Base-by-base conservation (phyloP, 2,113 vertebrate species). In the Brachyhypopomus occidentalis region DNA sequence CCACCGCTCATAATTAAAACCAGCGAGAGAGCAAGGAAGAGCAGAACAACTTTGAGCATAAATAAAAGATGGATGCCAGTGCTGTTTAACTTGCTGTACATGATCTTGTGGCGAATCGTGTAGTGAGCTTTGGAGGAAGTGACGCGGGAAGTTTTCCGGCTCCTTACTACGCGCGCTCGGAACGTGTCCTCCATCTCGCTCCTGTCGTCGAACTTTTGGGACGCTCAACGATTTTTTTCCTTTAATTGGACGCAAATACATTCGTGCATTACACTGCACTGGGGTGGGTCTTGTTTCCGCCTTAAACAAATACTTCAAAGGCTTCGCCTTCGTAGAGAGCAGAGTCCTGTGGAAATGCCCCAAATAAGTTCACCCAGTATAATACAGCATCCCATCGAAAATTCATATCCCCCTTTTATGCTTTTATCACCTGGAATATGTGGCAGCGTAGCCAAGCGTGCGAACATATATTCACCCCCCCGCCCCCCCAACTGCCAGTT, bases 401-500 rank as follows among this genome's bases (percentile, higher is more conserved):
- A 93, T 93, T 94, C 88, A 92, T 92, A 91, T 87, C 88, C 84
- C 88, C 90, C 92, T 93, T 91, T 91, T 89, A 91, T 92, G 92
- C 92, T 94, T 94, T 93, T 93, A 93, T 92, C 93, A 94, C 92
- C 90, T 91, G 78, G 90, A 88, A 93, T 92, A 84, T 76, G 75
- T 73, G 41, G 82, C n/a, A 77, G 84, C 45, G 79, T 91, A 91
- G 86, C 87, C 91, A 86, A 90, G 86, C 92, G 82, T 90, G 88
- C 63, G 22, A 63, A 38, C 45, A 11, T 11, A 45, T 11, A 45
- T 11, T 45, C 41, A 45, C 70, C 45, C 82, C 74, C 72, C 70
- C 45, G 81, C 74, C 72, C 81, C 83, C 85, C 77, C 79, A 88
- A 81, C 90, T 88, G 89, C 88, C 89, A 86, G 80, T 72, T 87